These are phyloP conservation scores for Galagoides demidoff DNA, from an alignment of 2,797 vertebrate genomes.

Conservation along the genomic window DNA sequence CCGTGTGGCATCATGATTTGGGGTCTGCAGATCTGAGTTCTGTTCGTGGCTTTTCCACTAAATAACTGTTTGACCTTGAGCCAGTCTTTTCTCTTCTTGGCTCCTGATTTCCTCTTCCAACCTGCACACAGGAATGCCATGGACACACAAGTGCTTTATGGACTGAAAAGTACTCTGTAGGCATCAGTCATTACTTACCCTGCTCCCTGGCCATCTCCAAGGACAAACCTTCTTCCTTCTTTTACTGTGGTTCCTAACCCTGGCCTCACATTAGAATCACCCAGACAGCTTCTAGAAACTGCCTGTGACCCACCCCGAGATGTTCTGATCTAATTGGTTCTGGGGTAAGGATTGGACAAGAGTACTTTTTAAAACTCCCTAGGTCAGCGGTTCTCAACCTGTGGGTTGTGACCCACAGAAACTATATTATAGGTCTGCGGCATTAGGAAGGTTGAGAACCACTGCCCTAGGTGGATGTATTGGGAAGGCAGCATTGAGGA, in stretches of 20 bases:
- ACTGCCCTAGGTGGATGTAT: not conserved
- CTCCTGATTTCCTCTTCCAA: not conserved
- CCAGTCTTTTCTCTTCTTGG: not conserved
- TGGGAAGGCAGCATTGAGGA: not conserved
- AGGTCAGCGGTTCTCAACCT: too few species aligned
- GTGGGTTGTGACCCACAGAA: too few species aligned
- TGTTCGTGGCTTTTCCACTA: not conserved
- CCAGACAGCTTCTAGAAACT: not conserved
- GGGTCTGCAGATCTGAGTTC: not conserved
- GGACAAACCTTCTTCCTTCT: not conserved
- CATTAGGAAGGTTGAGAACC: too few species aligned
- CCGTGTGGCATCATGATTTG: not conserved
- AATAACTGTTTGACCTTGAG: not conserved
- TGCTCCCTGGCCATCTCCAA: not conserved
- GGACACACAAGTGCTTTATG: not conserved
- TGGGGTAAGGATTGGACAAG: not conserved
- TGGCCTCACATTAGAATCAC: not conserved
- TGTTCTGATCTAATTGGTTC: not conserved
- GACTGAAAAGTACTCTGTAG: not conserved
- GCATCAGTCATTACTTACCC: not conserved
- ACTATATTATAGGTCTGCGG: too few species aligned
- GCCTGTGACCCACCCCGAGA: not conserved
- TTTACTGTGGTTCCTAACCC: not conserved
- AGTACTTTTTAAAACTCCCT: not conserved
- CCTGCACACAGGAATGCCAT: not conserved